Conservation (phyloP, 2,113 vertebrate species). For the Piaya cayana region DNA sequence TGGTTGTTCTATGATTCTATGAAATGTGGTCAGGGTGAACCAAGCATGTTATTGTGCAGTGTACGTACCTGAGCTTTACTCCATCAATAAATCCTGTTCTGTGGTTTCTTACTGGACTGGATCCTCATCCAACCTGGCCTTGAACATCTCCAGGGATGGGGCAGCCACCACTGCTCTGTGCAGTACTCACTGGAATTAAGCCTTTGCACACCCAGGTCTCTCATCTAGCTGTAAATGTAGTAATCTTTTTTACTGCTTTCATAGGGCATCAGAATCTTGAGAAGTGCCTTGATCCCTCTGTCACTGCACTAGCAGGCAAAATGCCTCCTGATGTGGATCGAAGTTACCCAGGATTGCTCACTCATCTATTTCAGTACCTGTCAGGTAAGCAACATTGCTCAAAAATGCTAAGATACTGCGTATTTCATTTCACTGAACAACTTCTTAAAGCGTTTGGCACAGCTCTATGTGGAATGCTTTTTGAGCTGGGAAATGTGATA, state of each 20-base stretch:
- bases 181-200: not conserved
- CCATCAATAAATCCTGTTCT: not conserved
- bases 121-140: too few relatives aligned
- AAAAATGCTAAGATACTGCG: rapidly evolving
- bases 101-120: not conserved
- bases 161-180: too few relatives aligned
- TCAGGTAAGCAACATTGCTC: not conserved
- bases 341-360: not conserved
- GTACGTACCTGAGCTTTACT: rapidly evolving
- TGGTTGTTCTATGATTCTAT: too few relatives aligned
- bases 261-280: not conserved
- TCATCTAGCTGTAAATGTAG: not conserved
- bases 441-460: rapidly evolving
- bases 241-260: not conserved
- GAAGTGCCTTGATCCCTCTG: not conserved
- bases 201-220: not conserved
- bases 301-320: rapidly evolving
- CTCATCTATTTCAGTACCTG: not conserved
- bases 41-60: not conserved
- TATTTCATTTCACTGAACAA: not conserved
- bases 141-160: too few relatives aligned
- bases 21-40: not conserved
- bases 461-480: not conserved
- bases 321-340: not conserved
- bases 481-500: not conserved